Evolutionary conservation across 2,888 invertebrate genomes (phyloP).

Genomic region (Sphaerophoria taeniata): DNA sequence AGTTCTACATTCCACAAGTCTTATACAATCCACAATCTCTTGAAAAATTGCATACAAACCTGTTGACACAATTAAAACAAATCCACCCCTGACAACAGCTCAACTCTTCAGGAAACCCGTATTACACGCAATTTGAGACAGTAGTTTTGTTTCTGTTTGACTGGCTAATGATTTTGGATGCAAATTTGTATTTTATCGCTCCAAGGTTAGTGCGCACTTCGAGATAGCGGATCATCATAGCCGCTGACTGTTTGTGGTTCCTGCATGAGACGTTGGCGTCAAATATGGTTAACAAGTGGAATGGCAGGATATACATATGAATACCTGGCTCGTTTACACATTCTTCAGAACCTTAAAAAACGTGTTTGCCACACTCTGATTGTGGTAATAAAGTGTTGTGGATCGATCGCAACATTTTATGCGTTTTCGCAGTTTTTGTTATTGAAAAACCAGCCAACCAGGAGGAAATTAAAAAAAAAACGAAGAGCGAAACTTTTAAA

Average conservation of each 20-base stretch:
- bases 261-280: constrained; percentile 65
- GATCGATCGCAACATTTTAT: constrained; percentile 20
- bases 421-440: constrained; percentile 26
- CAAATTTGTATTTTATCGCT: constrained; percentile 54
- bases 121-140: constrained; percentile 32
- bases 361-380: constrained; percentile 29
- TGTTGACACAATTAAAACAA: neutral
- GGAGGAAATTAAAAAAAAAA: too few relatives aligned
- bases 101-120: constrained; percentile 34
- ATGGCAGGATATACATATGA: neutral
- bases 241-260: neutral
- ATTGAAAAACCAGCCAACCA: neutral
- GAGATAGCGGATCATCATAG: constrained; percentile 24
- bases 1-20: too few relatives aligned
- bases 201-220: constrained; percentile 54
- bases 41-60: too few relatives aligned
- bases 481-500: too few relatives aligned
- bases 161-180: neutral
- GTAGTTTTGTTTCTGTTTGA: constrained; percentile 2
- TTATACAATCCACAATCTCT: too few relatives aligned
- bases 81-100: neutral
- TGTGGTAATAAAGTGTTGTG: neutral
- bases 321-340: neutral
- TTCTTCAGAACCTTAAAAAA: neutral
- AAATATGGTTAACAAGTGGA: constrained; percentile 53